Evolutionary conservation across 2,888 invertebrate genomes (phyloP).

Genomic region (Melanostoma mellinum): DNA sequence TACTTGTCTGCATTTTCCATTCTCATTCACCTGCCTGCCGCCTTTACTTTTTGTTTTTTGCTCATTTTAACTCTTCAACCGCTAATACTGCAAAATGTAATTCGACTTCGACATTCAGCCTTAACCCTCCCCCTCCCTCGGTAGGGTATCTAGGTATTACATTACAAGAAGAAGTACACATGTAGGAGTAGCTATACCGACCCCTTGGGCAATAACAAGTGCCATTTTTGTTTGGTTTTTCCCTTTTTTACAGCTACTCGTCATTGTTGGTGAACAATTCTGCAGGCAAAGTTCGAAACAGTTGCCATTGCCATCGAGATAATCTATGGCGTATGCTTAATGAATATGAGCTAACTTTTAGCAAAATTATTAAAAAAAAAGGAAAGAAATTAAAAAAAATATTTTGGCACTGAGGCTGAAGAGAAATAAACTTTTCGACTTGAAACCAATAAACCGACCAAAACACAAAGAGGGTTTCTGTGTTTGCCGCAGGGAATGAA

Average conservation of each 20-base stretch:
- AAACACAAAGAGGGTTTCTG: too few species aligned
- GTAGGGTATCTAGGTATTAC: background rate
- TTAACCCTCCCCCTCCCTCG: background rate
- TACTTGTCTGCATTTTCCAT: background rate
- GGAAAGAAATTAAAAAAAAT: too few species aligned
- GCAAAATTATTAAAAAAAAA: too few species aligned
- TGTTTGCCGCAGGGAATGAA: too few species aligned
- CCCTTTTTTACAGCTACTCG: background rate
- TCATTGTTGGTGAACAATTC: background rate
- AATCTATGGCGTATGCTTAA: slow-evolving; percentile 1
- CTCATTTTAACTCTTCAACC: background rate
- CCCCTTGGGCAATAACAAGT: slow-evolving; percentile 18
- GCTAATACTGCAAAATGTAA: background rate
- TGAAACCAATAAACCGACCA: too few species aligned
- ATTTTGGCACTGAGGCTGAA: too few species aligned
- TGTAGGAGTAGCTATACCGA: too few species aligned
- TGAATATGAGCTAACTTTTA: background rate
- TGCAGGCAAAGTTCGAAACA: slow-evolving; percentile 14
- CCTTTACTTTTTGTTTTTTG: too few species aligned
- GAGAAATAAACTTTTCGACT: too few species aligned
- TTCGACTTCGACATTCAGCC: background rate
- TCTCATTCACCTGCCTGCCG: background rate
- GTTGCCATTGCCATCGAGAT: slow-evolving; percentile 3
- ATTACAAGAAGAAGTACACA: background rate
- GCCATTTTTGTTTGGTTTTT: background rate